A percentile compares a stretch with the other conserved stretches of the same genome.
Evolutionary conservation across 2,888 invertebrate species (phyloP).

Genomic region (Escarpia spicata): DNA sequence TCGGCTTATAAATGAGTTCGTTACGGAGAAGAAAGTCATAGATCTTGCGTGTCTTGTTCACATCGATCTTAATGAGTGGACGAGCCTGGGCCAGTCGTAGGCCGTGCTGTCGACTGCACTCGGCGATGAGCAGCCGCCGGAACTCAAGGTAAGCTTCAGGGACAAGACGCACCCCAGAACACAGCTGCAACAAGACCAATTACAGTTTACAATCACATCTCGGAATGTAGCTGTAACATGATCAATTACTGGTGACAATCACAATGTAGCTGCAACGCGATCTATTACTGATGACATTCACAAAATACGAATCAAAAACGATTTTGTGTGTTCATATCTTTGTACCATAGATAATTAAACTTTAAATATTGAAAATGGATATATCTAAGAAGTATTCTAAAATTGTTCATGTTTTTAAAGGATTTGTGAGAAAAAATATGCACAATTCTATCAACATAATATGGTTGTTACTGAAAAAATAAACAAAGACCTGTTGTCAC

Average conservation of each 20-base stretch:
- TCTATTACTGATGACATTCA: no score
- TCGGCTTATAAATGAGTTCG: background rate
- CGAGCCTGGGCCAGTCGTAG: slow-evolving; percentile 84
- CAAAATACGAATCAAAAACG: background rate
- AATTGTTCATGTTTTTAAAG: background rate
- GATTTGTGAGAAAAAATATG: background rate
- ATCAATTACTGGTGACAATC: no score
- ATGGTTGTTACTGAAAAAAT: background rate
- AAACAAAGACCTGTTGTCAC: background rate
- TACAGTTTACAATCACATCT: background rate
- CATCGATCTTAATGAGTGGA: slow-evolving; percentile 88
- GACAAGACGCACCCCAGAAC: slow-evolving; percentile 78
- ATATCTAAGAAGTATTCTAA: background rate
- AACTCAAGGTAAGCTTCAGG: slow-evolving; percentile 84
- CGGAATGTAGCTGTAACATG: no score
- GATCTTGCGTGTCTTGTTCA: slow-evolving; percentile 86
- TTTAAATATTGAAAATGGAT: background rate
- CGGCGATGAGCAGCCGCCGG: slow-evolving; percentile 77
- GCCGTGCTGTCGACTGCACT: slow-evolving; percentile 79
- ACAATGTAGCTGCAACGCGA: no score
- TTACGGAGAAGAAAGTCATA: slow-evolving; percentile 67
- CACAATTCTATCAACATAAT: background rate
- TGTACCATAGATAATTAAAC: background rate
- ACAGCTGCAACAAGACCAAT: slow-evolving; percentile 68
- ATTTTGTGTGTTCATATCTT: background rate